Conservation (phyloP, 2,113 vertebrate genomes). For the Lampris incognitus region DNA sequence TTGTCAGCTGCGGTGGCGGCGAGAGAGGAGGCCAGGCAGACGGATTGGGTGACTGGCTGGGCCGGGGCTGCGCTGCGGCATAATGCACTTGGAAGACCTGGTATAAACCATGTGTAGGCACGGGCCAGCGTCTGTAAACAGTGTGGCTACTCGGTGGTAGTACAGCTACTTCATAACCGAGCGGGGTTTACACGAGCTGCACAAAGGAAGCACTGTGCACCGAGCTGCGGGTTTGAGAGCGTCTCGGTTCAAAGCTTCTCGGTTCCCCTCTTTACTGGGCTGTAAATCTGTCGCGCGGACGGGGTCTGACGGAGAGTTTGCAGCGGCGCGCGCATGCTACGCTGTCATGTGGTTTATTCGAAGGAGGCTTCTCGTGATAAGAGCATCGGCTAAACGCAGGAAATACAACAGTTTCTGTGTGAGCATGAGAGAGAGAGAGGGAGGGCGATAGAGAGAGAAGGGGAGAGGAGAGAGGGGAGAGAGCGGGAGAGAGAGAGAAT, state of each 20-base stretch:
- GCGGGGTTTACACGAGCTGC: conserved; percentile 40
- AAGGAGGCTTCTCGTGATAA: too few species aligned
- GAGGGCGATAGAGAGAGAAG: too few species aligned
- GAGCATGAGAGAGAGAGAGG: not conserved
- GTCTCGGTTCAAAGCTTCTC: conserved; percentile 2
- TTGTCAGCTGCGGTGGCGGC: conserved; percentile 35
- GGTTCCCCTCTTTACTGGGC: not conserved
- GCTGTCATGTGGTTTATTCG: too few species aligned
- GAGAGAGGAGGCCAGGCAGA: conserved; percentile 38
- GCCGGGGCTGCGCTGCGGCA: conserved; percentile 45
- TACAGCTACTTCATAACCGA: conserved; percentile 54
- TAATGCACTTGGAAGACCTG: conserved; percentile 54
- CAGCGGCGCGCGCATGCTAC: too few species aligned
- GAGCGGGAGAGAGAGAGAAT: too few species aligned
- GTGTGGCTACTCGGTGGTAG: conserved; percentile 44
- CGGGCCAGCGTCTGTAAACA: conserved; percentile 38
- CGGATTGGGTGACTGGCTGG: conserved; percentile 41
- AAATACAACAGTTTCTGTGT: not conserved
- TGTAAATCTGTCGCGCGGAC: conserved; percentile 9
- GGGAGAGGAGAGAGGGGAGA: too few species aligned
- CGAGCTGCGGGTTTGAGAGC: not conserved
- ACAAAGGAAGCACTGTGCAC: conserved; percentile 63
- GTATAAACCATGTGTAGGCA: conserved; percentile 51
- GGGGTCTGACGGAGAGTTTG: too few species aligned
- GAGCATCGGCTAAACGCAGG: too few species aligned